Percentiles rank a stretch among this genome's conserved stretches.
Conservation (phyloP, 1,140 invertebrate genomes). For the Heliconius himera region DNA sequence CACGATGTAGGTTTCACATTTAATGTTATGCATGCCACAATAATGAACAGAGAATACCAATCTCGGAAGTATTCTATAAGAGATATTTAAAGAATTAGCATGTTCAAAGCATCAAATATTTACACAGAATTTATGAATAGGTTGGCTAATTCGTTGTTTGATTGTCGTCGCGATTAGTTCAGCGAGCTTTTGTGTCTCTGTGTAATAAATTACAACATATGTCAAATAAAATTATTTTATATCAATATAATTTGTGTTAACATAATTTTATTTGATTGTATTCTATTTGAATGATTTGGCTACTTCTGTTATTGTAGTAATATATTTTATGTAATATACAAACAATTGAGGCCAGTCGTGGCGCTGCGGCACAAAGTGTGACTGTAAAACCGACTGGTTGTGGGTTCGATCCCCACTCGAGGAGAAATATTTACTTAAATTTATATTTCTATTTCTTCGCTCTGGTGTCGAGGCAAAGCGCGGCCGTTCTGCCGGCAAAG, state of each 20-base stretch:
- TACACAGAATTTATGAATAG: conserved; percentile 38
- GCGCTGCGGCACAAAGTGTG: no score
- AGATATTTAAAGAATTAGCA: conserved; percentile 55
- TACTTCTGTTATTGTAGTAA: neutral
- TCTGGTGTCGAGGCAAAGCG: no score
- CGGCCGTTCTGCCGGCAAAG: no score
- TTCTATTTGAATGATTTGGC: neutral
- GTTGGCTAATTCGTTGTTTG: conserved; percentile 28
- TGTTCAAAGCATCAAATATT: conserved; percentile 41
- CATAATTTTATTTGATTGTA: conserved; percentile 18
- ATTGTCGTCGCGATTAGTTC: conserved; percentile 27
- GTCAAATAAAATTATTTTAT: conserved; percentile 22
- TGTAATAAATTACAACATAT: conserved; percentile 24
- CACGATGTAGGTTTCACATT: conserved; percentile 48
- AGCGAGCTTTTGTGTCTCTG: conserved; percentile 23
- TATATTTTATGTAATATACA: no score
- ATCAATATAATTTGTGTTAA: neutral
- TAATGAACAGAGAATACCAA: conserved; percentile 55
- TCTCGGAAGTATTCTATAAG: conserved; percentile 37
- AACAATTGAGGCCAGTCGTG: no score
- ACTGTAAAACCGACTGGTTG: no score
- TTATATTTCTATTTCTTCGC: no score
- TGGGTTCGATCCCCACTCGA: no score
- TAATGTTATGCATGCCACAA: conserved; percentile 56
- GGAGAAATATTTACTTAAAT: no score